These are phyloP conservation scores for Callithrix jacchus DNA, from an alignment of 2,113 vertebrate species.

Conservation along the genomic window DNA sequence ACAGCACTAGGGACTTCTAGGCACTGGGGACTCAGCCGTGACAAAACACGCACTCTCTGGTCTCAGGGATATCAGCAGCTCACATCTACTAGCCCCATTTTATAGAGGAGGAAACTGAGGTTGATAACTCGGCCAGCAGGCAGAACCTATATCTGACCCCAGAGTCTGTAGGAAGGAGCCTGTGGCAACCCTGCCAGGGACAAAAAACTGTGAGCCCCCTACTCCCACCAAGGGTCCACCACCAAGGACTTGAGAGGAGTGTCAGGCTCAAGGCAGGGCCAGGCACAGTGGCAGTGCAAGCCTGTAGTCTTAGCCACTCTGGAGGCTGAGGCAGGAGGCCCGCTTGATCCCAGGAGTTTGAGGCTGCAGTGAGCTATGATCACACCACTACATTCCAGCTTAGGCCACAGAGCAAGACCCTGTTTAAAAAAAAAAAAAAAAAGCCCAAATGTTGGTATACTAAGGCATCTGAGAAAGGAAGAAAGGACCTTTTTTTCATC, in stretches of 20 bases:
- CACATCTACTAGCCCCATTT: not conserved
- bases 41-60: too few species aligned
- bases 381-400: too few species aligned
- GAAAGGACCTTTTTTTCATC: fast-evolving
- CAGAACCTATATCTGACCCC: not conserved
- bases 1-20: not conserved
- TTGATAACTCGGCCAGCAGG: not conserved
- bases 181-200: not conserved
- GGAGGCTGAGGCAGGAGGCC: too few species aligned
- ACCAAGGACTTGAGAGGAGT: not conserved
- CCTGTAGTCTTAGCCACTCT: too few species aligned
- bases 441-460: too few species aligned
- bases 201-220: too few species aligned
- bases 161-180: not conserved
- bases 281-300: too few species aligned
- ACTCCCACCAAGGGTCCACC: fast-evolving
- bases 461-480: not conserved
- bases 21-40: too few species aligned
- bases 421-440: too few species aligned
- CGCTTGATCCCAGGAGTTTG: too few species aligned
- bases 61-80: not conserved
- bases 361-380: too few species aligned
- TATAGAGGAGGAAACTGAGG: not conserved
- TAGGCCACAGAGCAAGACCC: too few species aligned
- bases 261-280: not conserved